A percentile compares a stretch with the other conserved stretches of the same genome.
Evolutionary conservation across 2,888 invertebrate genomes (phyloP).

Genomic region (Syritta pipiens): DNA sequence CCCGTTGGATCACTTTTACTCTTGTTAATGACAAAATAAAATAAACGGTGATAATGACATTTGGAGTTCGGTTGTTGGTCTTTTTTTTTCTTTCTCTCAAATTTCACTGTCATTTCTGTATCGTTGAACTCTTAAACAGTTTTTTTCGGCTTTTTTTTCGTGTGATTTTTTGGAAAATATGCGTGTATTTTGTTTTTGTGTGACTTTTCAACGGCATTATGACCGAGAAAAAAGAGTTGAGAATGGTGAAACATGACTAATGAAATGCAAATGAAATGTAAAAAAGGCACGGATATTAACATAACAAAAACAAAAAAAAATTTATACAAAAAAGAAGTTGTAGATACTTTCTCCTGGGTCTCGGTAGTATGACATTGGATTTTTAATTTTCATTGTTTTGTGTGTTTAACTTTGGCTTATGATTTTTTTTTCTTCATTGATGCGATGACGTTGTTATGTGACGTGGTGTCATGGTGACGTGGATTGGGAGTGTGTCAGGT

Average conservation of each 20-base stretch:
- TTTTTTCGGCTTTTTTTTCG: neutral
- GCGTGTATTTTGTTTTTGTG: conserved; percentile 1
- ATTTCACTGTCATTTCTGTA: conserved; percentile 57
- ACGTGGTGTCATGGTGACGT: too few relatives aligned
- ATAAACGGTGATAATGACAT: conserved; percentile 61
- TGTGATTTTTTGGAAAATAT: conserved; percentile 13
- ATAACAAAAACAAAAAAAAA: neutral
- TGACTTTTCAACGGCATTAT: conserved; percentile 23
- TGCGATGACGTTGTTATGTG: neutral
- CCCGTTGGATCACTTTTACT: conserved; percentile 54
- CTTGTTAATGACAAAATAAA: conserved; percentile 40
- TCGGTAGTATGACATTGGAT: conserved; percentile 36
- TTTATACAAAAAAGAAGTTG: too few relatives aligned
- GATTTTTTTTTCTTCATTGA: neutral
- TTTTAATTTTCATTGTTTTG: conserved; percentile 9
- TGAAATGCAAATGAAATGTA: conserved; percentile 17
- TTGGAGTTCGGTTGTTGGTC: conserved; percentile 28
- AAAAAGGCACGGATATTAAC: conserved; percentile 15
- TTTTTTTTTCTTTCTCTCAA: conserved; percentile 9
- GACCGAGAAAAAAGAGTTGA: conserved; percentile 30
- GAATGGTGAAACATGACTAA: conserved; percentile 24
- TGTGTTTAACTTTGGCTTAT: neutral
- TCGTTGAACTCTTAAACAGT: conserved; percentile 33
- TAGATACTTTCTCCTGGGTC: conserved; percentile 38
- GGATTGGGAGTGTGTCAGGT: too few relatives aligned